Evolutionary conservation across 1,140 invertebrate genomes (phyloP), one percentile per base, ranked within the genome.

Genomic region (Dinoponera quadriceps): DNA sequence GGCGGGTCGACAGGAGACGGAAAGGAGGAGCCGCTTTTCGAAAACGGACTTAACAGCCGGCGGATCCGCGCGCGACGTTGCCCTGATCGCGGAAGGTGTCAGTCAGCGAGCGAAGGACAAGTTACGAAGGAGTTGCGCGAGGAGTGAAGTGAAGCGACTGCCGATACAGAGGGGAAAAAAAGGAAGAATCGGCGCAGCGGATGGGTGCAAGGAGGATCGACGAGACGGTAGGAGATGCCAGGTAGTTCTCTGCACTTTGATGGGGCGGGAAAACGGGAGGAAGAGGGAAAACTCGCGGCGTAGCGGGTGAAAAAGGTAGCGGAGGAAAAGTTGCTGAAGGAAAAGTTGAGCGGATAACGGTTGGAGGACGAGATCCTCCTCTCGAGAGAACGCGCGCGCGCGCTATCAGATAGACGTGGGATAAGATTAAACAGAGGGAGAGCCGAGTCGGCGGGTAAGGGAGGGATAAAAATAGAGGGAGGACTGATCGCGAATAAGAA

Each of bases 361-460:
- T 14, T 13, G 63, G n/a, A 29, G 38, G 65, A 59, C 51, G 69
- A n/a, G n/a, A 80, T 80, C 54, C 65, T 57, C 11, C 38, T 9
- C 9, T 44, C 38, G 38, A 44, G 38, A 44, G 38, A 44, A 9
- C 4, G 38, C 4, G 38, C 51, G 75, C 27, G 75, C 55, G 33
- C 29, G 33, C 65, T 65, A 69, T 80, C 75, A 71, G 51, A 71
- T 80, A 59, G 65, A 71, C 65, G 51, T 25, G 51, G 33, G 66
- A 80, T 80, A 80, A 59, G 75, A 80, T 80, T 80, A 80, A 80
- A 57, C 16, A 44, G 33, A 71, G 33, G 4, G 14, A 51, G 33
- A 65, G 14, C 29, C 0, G n/a, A n/a, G n/a, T 55, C 20, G 20
- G 11, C 5, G 22, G n/a, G 22, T 55, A 55, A 55, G 4, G 33